A percentile compares a stretch with the other conserved stretches of the same genome.
These are phyloP conservation scores for Hippocampus comes DNA, from an alignment of 2,113 vertebrate species.

Conservation along the genomic window DNA sequence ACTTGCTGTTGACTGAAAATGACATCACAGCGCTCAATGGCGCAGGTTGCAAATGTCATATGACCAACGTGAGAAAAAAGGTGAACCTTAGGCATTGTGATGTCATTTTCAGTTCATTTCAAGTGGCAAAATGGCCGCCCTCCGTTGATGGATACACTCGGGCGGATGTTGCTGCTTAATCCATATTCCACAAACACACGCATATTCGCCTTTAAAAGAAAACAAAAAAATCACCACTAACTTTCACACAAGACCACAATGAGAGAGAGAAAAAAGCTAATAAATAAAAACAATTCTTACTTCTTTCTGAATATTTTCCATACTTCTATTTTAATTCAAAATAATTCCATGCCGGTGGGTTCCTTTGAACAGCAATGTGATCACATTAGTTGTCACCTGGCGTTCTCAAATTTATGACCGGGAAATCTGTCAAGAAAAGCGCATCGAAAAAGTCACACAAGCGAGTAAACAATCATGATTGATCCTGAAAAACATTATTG, in stretches of 20 bases:
- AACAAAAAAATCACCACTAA: neutral
- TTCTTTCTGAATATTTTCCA: too few species aligned
- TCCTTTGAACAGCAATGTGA: neutral
- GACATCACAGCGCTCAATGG: too few species aligned
- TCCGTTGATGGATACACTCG: too few species aligned
- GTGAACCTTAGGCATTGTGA: too few species aligned
- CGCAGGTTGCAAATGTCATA: too few species aligned
- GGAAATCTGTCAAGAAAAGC: conserved; percentile 37
- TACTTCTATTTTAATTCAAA: neutral
- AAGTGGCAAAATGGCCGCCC: too few species aligned
- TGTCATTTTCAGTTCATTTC: too few species aligned
- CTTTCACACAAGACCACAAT: neutral
- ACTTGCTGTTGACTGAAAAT: too few species aligned
- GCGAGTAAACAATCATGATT: conserved; percentile 42
- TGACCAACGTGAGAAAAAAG: too few species aligned
- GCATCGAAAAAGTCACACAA: conserved; percentile 29
- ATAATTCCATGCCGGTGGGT: neutral
- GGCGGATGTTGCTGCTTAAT: too few species aligned
- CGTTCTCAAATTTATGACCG: conserved; percentile 26
- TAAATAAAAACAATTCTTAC: neutral
- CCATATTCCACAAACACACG: too few species aligned
- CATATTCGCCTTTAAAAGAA: neutral
- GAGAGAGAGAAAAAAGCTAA: neutral
- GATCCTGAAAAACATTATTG: conserved; percentile 58
- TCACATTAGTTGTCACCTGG: conserved; percentile 32